phyloP scores from a whole-genome alignment of 1,140 invertebrate genomes.

The Drosophila sulfurigaster region DNA sequence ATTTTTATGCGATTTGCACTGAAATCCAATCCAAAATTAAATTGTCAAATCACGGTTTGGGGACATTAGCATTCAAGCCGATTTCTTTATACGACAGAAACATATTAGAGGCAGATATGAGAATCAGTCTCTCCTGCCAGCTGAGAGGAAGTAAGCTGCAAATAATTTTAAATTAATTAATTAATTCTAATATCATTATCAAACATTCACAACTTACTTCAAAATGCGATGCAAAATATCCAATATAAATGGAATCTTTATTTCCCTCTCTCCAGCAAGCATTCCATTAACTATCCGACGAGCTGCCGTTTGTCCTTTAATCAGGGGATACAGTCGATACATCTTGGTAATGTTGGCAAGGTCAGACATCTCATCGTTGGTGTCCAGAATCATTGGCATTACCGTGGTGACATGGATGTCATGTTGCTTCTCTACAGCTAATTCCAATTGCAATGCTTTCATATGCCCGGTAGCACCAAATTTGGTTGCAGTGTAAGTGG shows the following conservation, averaged over 20 bases:
- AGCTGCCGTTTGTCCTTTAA: conserved; percentile 46
- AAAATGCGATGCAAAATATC: conserved; percentile 18
- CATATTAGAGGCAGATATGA: neutral
- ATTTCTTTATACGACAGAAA: conserved; percentile 2
- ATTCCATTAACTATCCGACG: conserved; percentile 53
- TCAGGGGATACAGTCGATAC: conserved; percentile 42
- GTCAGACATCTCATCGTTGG: conserved; percentile 45
- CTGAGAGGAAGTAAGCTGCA: conserved; percentile 38
- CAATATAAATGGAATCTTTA: conserved; percentile 32
- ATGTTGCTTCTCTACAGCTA: conserved; percentile 43
- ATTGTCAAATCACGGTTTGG: too few relatives aligned
- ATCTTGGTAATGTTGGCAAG: conserved; percentile 7
- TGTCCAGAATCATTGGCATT: conserved; percentile 49
- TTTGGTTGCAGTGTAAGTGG: conserved; percentile 89
- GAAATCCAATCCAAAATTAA: too few relatives aligned
- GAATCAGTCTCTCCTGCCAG: conserved; percentile 38
- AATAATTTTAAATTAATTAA: neutral
- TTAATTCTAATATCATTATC: neutral
- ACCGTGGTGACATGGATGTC: conserved; percentile 58
- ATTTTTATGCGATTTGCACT: too few relatives aligned
- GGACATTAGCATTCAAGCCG: too few relatives aligned
- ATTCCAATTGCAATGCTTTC: conserved; percentile 87
- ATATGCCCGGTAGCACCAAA: conserved; percentile 90
- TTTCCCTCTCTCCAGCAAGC: conserved; percentile 52
- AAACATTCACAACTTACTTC: conserved; percentile 18